Percentiles rank a stretch among this genome's conserved stretches.
These are phyloP conservation scores for Aulostomus chinensis DNA, from an alignment of 2,797 vertebrate species.

Conservation along the genomic window DNA sequence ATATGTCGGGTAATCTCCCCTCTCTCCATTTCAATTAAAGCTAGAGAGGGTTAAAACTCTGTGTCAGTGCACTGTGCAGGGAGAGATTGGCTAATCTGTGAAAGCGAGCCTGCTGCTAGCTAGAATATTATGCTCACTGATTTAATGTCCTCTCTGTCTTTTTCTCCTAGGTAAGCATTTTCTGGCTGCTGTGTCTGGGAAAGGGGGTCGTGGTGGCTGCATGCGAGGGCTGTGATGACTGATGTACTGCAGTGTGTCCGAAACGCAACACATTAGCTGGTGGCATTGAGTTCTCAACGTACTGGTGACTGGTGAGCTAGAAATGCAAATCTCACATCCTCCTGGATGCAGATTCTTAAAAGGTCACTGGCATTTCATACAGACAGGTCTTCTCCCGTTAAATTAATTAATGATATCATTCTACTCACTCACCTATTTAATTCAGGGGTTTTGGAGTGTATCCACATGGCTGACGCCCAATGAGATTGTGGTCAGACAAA, in stretches of 20 bases:
- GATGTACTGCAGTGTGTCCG: slow-evolving; percentile 75
- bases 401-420: too few relatives aligned
- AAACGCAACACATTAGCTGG: slow-evolving; percentile 65
- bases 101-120: slow-evolving; percentile 72
- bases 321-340: slow-evolving; percentile 32
- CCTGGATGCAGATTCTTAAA: neutral
- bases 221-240: slow-evolving; percentile 69
- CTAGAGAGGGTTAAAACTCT: slow-evolving; percentile 67
- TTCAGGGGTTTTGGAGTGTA: too few relatives aligned
- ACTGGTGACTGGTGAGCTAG: slow-evolving; percentile 36
- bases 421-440: too few relatives aligned
- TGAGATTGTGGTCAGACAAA: too few relatives aligned
- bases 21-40: slow-evolving; percentile 73
- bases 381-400: neutral
- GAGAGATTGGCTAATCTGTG: slow-evolving; percentile 80
- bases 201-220: slow-evolving; percentile 58
- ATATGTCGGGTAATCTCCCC: slow-evolving; percentile 71
- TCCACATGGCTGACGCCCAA: too few relatives aligned
- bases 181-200: slow-evolving; percentile 60
- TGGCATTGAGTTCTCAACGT: slow-evolving; percentile 58
- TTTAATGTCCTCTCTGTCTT: slow-evolving; percentile 79
- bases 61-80: slow-evolving; percentile 63
- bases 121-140: slow-evolving; percentile 77
- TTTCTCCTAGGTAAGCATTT: slow-evolving; percentile 86
- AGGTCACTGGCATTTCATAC: too few relatives aligned